These are phyloP conservation scores for Plutella xylostella DNA, from an alignment of 2,888 invertebrate genomes.

Conservation along the genomic window DNA sequence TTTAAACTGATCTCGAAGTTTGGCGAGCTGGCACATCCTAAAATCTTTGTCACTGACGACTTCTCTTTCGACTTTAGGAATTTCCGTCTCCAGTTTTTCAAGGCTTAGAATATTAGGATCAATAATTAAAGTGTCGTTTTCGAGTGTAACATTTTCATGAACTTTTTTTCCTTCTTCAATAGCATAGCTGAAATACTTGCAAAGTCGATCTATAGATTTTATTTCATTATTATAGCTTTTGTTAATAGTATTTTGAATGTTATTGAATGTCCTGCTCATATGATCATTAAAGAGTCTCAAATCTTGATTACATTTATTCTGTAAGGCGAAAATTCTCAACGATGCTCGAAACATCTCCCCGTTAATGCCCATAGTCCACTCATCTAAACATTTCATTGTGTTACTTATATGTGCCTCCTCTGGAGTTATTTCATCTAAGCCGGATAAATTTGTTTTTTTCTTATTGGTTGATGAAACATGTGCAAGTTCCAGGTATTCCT, in stretches of 20 bases:
- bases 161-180: slow-evolving; percentile 59
- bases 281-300: slow-evolving; percentile 54
- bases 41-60: slow-evolving; percentile 34
- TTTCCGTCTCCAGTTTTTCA: slow-evolving; percentile 18
- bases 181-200: slow-evolving; percentile 61
- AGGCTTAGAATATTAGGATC: slow-evolving; percentile 44
- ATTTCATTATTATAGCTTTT: slow-evolving; percentile 54
- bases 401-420: slow-evolving; percentile 36
- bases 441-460: too few relatives aligned
- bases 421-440: slow-evolving; percentile 30
- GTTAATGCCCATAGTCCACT: slow-evolving; percentile 68
- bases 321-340: slow-evolving; percentile 45
- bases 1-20: slow-evolving; percentile 43
- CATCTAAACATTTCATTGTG: slow-evolving; percentile 56
- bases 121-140: slow-evolving; percentile 59
- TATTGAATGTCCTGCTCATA: slow-evolving; percentile 49
- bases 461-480: slow-evolving; percentile 35
- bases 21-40: slow-evolving; percentile 43
- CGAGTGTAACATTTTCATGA: slow-evolving; percentile 54
- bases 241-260: slow-evolving; percentile 53
- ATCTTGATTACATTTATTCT: slow-evolving; percentile 46
- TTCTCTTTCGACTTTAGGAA: slow-evolving; percentile 22
- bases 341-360: slow-evolving; percentile 67
- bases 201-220: slow-evolving; percentile 58
- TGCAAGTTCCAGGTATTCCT: slow-evolving; percentile 46